phyloP scores from a whole-genome alignment of 2,113 vertebrate species.

The Aspidoscelis tigris region DNA sequence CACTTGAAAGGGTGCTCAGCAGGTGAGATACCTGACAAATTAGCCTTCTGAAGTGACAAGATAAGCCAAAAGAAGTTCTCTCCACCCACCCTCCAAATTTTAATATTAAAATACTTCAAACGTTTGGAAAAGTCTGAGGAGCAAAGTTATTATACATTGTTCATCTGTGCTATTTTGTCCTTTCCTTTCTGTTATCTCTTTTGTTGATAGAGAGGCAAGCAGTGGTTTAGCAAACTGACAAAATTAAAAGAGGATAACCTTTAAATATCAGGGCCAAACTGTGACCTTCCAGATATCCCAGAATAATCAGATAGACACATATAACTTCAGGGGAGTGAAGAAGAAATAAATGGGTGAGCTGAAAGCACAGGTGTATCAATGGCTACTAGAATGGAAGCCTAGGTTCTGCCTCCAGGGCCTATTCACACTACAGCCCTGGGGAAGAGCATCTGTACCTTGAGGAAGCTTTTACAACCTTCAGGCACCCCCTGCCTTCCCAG shows the following conservation, averaged over 20 bases:
- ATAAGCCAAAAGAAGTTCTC: slow-evolving; percentile 26
- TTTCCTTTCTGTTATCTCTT: not conserved
- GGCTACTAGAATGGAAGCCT: too few species aligned
- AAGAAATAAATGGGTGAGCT: too few species aligned
- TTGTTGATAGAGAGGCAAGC: not conserved
- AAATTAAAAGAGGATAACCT: not conserved
- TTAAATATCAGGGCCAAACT: too few species aligned
- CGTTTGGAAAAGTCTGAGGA: not conserved
- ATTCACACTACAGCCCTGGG: too few species aligned
- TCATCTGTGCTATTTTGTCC: not conserved
- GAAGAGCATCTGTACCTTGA: too few species aligned
- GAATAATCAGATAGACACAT: too few species aligned
- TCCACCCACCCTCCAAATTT: slow-evolving; percentile 11
- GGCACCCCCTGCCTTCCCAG: too few species aligned
- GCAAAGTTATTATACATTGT: not conserved
- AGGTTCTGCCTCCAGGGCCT: too few species aligned
- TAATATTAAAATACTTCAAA: slow-evolving; percentile 15
- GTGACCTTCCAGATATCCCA: too few species aligned
- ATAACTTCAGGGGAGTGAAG: too few species aligned
- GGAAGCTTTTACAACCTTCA: too few species aligned
- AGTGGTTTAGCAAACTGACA: not conserved
- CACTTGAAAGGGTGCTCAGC: slow-evolving; percentile 38
- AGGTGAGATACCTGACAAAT: slow-evolving; percentile 37
- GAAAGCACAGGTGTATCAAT: too few species aligned
- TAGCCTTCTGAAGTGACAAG: slow-evolving; percentile 40